phyloP scores from a whole-genome alignment of 2,797 vertebrate species.

The Catamblyrhynchus diadema region DNA sequence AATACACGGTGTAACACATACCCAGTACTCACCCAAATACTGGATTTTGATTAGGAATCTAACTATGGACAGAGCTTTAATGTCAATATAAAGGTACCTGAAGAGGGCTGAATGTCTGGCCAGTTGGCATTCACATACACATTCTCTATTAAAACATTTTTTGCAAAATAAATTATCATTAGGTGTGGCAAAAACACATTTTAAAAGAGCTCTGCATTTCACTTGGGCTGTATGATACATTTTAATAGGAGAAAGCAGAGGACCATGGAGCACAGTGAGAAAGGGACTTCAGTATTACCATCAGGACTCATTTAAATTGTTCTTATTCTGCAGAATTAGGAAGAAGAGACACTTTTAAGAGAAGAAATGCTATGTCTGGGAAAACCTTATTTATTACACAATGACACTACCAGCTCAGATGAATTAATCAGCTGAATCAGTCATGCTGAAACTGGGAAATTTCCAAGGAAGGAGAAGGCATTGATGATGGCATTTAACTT shows the following conservation, averaged over 20 bases:
- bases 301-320: not conserved
- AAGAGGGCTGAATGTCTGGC: not conserved
- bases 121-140: not conserved
- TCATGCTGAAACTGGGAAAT: not conserved
- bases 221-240: not conserved
- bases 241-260: not conserved
- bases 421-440: slow-evolving; percentile 33
- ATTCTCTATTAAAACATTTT: not conserved
- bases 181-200: not conserved
- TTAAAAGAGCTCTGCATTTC: not conserved
- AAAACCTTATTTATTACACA: not conserved
- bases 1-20: not conserved
- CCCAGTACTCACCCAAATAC: not conserved
- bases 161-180: not conserved
- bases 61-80: not conserved
- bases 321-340: not conserved
- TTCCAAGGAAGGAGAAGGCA: slow-evolving; percentile 18
- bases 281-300: not conserved
- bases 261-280: not conserved
- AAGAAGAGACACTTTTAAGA: not conserved
- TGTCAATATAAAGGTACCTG: not conserved
- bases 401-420: not conserved
- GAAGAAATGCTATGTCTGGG: not conserved
- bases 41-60: not conserved
- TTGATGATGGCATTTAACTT: not conserved